Evolutionary conservation across 1,140 invertebrate genomes (phyloP).

Genomic region (Cotesia chilonis): DNA sequence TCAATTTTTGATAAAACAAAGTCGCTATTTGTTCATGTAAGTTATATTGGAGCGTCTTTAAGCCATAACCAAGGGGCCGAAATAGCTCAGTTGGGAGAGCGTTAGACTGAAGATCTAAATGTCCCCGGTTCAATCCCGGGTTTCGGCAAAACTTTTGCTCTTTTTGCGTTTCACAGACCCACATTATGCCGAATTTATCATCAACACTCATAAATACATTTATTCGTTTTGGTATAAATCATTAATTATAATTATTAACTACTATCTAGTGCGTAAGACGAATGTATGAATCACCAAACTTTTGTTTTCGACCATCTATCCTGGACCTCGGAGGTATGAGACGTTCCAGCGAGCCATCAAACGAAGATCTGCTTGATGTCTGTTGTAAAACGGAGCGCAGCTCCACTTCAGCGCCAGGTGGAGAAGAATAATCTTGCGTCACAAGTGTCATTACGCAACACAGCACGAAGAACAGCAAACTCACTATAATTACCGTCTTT

Average conservation of each 20-base stretch:
- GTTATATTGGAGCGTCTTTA: too few relatives aligned
- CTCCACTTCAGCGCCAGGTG: slow-evolving; percentile 22
- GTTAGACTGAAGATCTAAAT: slow-evolving; percentile 69
- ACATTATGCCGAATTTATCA: not conserved
- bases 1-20: too few relatives aligned
- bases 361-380: slow-evolving; percentile 19
- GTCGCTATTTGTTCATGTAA: too few relatives aligned
- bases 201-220: not conserved
- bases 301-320: not conserved
- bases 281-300: not conserved
- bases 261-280: slow-evolving; percentile 7
- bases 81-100: slow-evolving; percentile 69
- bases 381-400: slow-evolving; percentile 26
- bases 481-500: slow-evolving; percentile 37
- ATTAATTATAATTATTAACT: slow-evolving; percentile 9
- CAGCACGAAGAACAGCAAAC: slow-evolving; percentile 32
- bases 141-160: slow-evolving; percentile 58
- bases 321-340: too few relatives aligned
- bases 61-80: slow-evolving; percentile 48
- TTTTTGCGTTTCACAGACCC: not conserved
- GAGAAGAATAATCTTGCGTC: slow-evolving; percentile 22
- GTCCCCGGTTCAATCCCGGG: slow-evolving; percentile 68
- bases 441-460: slow-evolving; percentile 38
- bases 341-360: slow-evolving; percentile 2
- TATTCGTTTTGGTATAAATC: not conserved